phyloP scores from a whole-genome alignment of 2,797 vertebrate species.

The Neomorphus geoffroyi region DNA sequence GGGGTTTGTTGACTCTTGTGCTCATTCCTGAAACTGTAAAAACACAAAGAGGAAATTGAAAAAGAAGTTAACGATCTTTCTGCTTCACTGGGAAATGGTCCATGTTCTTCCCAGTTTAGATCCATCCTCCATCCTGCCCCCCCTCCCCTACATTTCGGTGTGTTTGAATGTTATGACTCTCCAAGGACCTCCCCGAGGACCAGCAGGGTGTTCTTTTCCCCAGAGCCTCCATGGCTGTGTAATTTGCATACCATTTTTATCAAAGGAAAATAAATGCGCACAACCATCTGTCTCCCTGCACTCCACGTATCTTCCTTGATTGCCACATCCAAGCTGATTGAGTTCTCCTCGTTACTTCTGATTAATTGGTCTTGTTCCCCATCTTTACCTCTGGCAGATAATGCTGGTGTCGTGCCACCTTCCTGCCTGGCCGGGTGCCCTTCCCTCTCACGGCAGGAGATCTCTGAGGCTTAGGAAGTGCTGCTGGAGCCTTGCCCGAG shows the following conservation, averaged over 20 bases:
- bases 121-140: not conserved
- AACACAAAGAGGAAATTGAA: not conserved
- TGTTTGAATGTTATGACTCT: not conserved
- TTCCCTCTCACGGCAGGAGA: not conserved
- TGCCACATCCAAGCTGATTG: not conserved
- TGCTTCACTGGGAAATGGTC: not conserved
- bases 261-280: conserved; percentile 62
- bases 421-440: fast-evolving
- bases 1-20: not conserved
- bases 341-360: not conserved
- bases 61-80: not conserved
- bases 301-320: conserved; percentile 31
- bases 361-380: not conserved
- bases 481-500: not conserved
- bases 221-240: conserved; percentile 33
- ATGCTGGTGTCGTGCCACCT: fast-evolving
- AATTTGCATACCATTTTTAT: conserved; percentile 58
- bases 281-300: conserved; percentile 52
- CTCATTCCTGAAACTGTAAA: not conserved
- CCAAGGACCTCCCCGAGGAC: conserved; percentile 1
- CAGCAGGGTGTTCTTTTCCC: conserved; percentile 23
- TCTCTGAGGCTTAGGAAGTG: not conserved
- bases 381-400: not conserved
- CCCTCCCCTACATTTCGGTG: not conserved
- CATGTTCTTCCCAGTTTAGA: not conserved